Percentiles rank a stretch among this genome's conserved stretches.
Conservation (phyloP, 2,113 vertebrate genomes). For the Scolopax mira region DNA sequence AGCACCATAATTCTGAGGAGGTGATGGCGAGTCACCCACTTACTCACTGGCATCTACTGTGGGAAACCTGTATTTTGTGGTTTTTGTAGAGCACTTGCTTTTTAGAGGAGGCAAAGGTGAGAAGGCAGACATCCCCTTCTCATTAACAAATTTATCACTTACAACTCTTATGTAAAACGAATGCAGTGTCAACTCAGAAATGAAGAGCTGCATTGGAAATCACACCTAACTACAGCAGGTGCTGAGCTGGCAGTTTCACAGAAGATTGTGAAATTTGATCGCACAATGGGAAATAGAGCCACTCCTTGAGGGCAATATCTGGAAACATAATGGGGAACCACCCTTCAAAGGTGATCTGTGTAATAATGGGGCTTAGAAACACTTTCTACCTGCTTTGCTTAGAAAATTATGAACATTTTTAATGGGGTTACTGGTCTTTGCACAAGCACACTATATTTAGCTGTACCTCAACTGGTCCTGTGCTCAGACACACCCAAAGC, state of each 20-base stretch:
- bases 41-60: slow-evolving; percentile 27
- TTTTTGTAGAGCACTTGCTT: not conserved
- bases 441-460: slow-evolving; percentile 53
- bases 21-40: slow-evolving; percentile 24
- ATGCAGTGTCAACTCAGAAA: not conserved
- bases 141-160: not conserved
- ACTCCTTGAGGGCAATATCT: slow-evolving; percentile 66
- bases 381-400: slow-evolving; percentile 68
- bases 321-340: slow-evolving; percentile 55
- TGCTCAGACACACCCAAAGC: slow-evolving; percentile 9
- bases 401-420: slow-evolving; percentile 59
- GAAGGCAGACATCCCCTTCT: not conserved
- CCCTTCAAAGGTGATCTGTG: slow-evolving; percentile 50
- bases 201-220: slow-evolving; percentile 14
- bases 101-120: not conserved
- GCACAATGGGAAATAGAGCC: slow-evolving; percentile 56
- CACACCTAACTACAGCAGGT: not conserved
- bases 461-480: not conserved
- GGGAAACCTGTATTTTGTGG: slow-evolving; percentile 41
- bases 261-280: slow-evolving; percentile 65
- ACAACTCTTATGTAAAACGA: not conserved
- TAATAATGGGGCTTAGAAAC: slow-evolving; percentile 60
- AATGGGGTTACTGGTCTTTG: slow-evolving; percentile 40
- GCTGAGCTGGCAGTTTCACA: slow-evolving; percentile 65
- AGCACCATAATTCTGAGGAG: not conserved